These are phyloP conservation scores for Phrixothrix hirtus DNA, from an alignment of 2,888 invertebrate species.

Conservation along the genomic window DNA sequence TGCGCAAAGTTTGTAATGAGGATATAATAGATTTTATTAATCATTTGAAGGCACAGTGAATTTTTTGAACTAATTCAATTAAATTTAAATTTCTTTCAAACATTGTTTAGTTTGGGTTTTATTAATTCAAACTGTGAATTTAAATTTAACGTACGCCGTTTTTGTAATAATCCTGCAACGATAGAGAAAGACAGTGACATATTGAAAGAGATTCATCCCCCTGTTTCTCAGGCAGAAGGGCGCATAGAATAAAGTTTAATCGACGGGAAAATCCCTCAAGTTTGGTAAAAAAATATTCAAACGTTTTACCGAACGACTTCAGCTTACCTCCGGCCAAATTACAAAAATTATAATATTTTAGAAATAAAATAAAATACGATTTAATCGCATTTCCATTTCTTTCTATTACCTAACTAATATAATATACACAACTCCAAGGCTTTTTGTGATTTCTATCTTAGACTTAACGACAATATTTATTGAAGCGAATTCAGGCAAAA, in stretches of 20 bases:
- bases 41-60: no score
- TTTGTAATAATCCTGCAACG: constrained; percentile 17
- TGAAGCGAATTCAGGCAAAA: no score
- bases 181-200: constrained; percentile 19
- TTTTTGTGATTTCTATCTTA: no score
- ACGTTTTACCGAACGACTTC: constrained; percentile 10
- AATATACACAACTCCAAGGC: no score
- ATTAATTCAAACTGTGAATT: constrained; percentile 13
- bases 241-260: constrained; percentile 33
- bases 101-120: constrained; percentile 4
- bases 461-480: no score
- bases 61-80: no score
- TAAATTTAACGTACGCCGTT: constrained; percentile 12
- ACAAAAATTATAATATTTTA: constrained; percentile 14
- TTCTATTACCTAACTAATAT: no score
- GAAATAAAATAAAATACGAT: no score
- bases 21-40: no score
- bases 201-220: constrained; percentile 24
- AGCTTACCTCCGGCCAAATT: constrained; percentile 14
- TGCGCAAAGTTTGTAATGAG: no score
- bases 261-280: constrained; percentile 33
- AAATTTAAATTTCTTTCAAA: constrained; percentile 8
- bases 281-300: constrained; percentile 26
- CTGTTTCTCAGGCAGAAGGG: constrained; percentile 19
- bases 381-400: no score